phyloP scores from a whole-genome alignment of 2,888 invertebrate genomes.

The Mythimna ferrago region DNA sequence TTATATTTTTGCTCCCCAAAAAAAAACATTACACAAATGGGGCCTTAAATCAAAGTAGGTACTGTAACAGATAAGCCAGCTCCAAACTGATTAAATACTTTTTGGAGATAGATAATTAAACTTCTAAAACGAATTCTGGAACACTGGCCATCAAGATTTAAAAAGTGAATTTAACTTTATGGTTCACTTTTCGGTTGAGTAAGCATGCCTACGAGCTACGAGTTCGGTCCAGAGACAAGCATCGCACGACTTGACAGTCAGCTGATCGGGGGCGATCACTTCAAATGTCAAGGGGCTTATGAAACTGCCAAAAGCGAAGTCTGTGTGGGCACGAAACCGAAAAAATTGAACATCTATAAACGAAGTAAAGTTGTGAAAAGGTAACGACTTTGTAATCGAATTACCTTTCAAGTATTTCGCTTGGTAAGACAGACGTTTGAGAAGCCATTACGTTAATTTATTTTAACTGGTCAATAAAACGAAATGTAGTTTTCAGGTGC shows the following conservation, averaged over 20 bases:
- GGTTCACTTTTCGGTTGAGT: constrained; percentile 45
- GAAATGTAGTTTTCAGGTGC: background rate
- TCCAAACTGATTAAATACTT: constrained; percentile 25
- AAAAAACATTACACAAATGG: constrained; percentile 31
- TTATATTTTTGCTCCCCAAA: constrained; percentile 18
- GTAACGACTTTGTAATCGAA: constrained; percentile 22
- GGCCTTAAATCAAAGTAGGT: background rate
- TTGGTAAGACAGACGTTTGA: constrained; percentile 5
- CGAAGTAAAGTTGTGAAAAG: constrained; percentile 3
- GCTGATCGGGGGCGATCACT: constrained; percentile 57
- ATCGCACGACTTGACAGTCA: constrained; percentile 59
- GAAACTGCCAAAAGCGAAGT: constrained; percentile 33
- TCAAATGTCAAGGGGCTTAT: constrained; percentile 59
- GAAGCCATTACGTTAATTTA: constrained; percentile 14
- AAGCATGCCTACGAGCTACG: constrained; percentile 31
- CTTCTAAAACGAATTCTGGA: constrained; percentile 51
- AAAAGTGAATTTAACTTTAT: constrained; percentile 65
- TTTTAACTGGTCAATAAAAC: constrained; percentile 13
- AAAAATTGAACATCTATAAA: background rate
- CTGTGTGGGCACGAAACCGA: constrained; percentile 9
- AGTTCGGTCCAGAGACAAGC: constrained; percentile 33
- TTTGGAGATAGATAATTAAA: constrained; percentile 41
- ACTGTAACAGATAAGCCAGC: constrained; percentile 20
- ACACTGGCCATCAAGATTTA: constrained; percentile 45
- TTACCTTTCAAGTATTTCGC: constrained; percentile 14